Base-by-base conservation (phyloP, 2,888 invertebrate genomes). In the Neocrepidodera transversa region DNA sequence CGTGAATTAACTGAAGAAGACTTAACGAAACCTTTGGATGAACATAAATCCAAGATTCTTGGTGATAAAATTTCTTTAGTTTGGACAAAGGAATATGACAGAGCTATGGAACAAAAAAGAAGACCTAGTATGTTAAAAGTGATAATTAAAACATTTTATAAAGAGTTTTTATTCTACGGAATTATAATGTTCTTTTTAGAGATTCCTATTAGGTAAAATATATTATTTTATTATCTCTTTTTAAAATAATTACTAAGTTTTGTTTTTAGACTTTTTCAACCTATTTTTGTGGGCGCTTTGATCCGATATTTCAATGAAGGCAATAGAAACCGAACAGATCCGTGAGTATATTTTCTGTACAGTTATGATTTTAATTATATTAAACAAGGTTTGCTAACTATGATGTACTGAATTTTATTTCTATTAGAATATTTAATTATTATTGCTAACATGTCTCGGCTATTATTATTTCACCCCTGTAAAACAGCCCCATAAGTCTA, bases 1-100 rank as follows among this genome's bases (percentile, higher is more conserved):
- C 62, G 71, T 8, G 76, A 77, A 32, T 66, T 79, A 38, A 66
- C 69, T 17, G 78, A 76, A 63, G 66, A 63, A 26, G 91, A 92
- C 77, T 80, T 92, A 17, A 86, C 88, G 20, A 83, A 86, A 71
- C 87, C 89, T 0, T 79, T 86, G 6, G 82, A 84, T 50, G 81
- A 82, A 63, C 91, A 89, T 70, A 79, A 82, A 60, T 87, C 88
- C 0, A 81, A 83, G 38, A 71, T 69, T 61, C 80, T 87, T 38
- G 88, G 88, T n/a, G 81, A 84, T 28, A 82, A 80, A 72, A 78
- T 88, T 28, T 84, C 87, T 74, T 81, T 83, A 67, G 81, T 82
- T 71, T 87, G 88, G 88, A 73, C 83, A 28, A 79, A 81, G 63
- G 86, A 89, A 79, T 68, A 83, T 35, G 77, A 81, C 40, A 77